Evolutionary conservation across 2,113 vertebrate species (phyloP).

Genomic region (Scalopus aquaticus): DNA sequence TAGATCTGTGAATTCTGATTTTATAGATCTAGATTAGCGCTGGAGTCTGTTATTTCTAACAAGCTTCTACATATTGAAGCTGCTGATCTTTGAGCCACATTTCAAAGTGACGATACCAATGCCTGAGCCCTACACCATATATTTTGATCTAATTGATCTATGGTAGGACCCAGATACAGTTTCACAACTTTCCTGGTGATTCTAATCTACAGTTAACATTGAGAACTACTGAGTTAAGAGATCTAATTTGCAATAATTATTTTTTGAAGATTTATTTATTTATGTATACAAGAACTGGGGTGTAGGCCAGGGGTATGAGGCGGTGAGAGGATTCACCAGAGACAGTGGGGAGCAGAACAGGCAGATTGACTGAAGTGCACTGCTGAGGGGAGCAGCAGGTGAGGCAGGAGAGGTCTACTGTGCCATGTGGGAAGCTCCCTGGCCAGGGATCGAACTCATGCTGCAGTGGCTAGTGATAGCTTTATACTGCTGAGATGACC

Average conservation of each 20-base stretch:
- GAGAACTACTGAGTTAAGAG: neutral
- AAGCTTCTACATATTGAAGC: neutral
- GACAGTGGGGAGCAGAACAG: too few relatives aligned
- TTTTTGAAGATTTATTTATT: too few relatives aligned
- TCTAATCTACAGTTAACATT: neutral
- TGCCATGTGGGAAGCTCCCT: too few relatives aligned
- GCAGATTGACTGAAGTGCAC: too few relatives aligned
- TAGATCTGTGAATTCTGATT: neutral
- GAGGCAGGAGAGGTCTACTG: too few relatives aligned
- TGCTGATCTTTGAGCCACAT: neutral
- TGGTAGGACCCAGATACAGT: neutral
- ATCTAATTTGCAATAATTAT: conserved; percentile 11
- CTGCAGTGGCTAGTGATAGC: too few relatives aligned
- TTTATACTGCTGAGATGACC: too few relatives aligned
- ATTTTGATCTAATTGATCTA: neutral
- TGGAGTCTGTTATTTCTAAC: conserved; percentile 27
- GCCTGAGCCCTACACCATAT: neutral
- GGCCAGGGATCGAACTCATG: too few relatives aligned
- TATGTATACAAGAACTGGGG: too few relatives aligned
- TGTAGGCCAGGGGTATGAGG: too few relatives aligned
- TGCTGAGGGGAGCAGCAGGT: too few relatives aligned
- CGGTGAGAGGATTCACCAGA: too few relatives aligned
- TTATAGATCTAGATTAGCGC: neutral
- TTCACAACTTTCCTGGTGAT: conserved; percentile 31
- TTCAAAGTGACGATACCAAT: conserved; percentile 3